A percentile compares a stretch with the other conserved stretches of the same genome.
phyloP scores from a whole-genome alignment of 2,888 invertebrate genomes.

The Drosophila multiciliata region DNA sequence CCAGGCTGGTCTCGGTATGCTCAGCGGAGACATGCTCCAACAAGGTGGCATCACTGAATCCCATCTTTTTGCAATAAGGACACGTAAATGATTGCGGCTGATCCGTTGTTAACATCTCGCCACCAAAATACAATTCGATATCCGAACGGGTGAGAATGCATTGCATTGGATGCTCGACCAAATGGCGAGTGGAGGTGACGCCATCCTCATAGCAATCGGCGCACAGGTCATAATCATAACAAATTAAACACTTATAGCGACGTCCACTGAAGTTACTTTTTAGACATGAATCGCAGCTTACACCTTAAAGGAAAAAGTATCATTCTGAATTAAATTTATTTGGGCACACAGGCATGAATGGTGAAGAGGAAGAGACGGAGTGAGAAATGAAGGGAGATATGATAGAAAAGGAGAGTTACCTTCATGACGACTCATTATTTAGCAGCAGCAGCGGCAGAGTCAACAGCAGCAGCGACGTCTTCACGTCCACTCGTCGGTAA shows the following conservation, averaged over 20 bases:
- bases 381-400: not conserved
- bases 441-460: conserved; percentile 51
- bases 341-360: not conserved
- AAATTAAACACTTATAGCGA: conserved; percentile 99
- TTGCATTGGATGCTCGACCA: conserved; percentile 99
- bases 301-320: conserved; percentile 88
- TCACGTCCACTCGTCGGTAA: conserved; percentile 62
- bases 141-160: conserved; percentile 98
- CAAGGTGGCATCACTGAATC: conserved; percentile 95
- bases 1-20: conserved; percentile 95
- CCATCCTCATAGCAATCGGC: conserved; percentile 97
- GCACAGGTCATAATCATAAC: conserved; percentile 99
- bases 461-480: conserved; percentile 54
- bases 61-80: conserved; percentile 98
- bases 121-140: conserved; percentile 98
- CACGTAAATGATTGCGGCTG: conserved; percentile 98
- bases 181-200: conserved; percentile 95
- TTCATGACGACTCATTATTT: conserved; percentile 96
- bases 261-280: conserved; percentile 98
- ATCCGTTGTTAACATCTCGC: conserved; percentile 95
- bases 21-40: conserved; percentile 96
- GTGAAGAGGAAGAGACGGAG: not conserved
- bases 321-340: not conserved
- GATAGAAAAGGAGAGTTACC: conserved; percentile 87
- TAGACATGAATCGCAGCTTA: conserved; percentile 99